Evolutionary conservation across 2,797 vertebrate species (phyloP).

Genomic region (Rhinichthys osculus): DNA sequence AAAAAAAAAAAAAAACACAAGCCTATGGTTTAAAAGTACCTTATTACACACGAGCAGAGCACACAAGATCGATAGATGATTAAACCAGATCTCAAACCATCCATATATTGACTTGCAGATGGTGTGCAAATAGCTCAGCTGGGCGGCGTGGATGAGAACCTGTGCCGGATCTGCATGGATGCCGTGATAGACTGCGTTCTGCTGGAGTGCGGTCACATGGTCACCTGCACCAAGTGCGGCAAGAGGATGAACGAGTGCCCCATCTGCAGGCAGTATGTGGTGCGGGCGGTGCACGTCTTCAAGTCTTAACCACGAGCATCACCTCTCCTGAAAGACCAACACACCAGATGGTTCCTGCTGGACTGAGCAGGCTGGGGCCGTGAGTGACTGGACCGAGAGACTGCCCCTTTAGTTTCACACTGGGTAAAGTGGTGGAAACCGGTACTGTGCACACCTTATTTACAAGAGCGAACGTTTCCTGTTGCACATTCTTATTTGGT

Average conservation of each 20-base stretch:
- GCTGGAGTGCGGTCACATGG: constrained; percentile 98
- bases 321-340: not conserved
- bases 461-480: constrained; percentile 2
- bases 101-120: constrained; percentile 76
- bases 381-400: not conserved
- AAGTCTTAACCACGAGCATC: constrained; percentile 81
- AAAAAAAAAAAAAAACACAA: not conserved
- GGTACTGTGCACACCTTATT: constrained; percentile 19
- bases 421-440: not conserved
- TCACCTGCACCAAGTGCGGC: constrained; percentile 97
- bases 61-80: not conserved
- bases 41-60: not conserved
- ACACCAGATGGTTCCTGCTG: constrained; percentile 4
- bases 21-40: too few species aligned
- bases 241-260: constrained; percentile 99
- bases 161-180: constrained; percentile 99
- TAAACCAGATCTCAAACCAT: not conserved
- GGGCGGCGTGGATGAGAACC: constrained; percentile 87
- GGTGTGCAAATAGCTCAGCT: constrained; percentile 83
- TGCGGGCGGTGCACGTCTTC: constrained; percentile 96
- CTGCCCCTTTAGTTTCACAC: constrained; percentile 22
- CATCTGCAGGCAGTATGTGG: constrained; percentile 97
- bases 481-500: constrained; percentile 21
- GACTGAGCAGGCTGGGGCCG: not conserved
- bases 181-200: constrained; percentile 96